Base-by-base conservation (phyloP, 2,113 vertebrate genomes). In the Campylorhamphus procurvoides region DNA sequence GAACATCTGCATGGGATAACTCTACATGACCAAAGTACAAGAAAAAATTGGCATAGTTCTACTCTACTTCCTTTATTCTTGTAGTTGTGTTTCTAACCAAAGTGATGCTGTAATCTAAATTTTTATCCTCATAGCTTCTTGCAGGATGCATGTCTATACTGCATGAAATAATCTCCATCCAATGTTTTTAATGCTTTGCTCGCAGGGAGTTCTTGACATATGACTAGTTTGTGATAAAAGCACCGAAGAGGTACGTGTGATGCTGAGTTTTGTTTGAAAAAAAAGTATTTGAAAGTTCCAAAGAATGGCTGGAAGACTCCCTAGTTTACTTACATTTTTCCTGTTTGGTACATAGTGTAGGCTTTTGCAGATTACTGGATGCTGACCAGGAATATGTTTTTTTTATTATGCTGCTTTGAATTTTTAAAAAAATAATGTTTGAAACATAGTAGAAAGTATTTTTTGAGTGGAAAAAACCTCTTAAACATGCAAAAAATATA, bases 1-100 rank as follows among this genome's bases (percentile, higher is more conserved):
- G 69, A 79, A 83, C 44, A 18, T n/a, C 46, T 95, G 80, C 90
- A 69, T 94, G 94, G 74, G 47, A 76, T 79, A 91, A 93, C 29
- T 59, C 33, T 50, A 91, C 33, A 31, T 81, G 76, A 81, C 68
- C 75, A 84, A 95, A 96, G 83, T 63, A 87, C 62, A 87, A 92
- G 35, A 86, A 78, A 84, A 91, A 52, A 18, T 55, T 67, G 78
- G 5, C 59, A 22, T 69, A 53, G n/a, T 49, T 68, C 20, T 27
- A 17, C 42, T 69, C 74, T 40, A 37, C 22, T 68, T 84, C 73
- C 53, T 87, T 85, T 82, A 49, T 75, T 94, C 22, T 23, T 79
- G 37, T 68, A 35, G 29, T 25, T 91, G 35, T 75, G 39, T 62
- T 96, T 90, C 77, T 91, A 42, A 84, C 87, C 53, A 35, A 72